Evolutionary conservation across 2,113 vertebrate species (phyloP).

Genomic region (Eurypyga helias): DNA sequence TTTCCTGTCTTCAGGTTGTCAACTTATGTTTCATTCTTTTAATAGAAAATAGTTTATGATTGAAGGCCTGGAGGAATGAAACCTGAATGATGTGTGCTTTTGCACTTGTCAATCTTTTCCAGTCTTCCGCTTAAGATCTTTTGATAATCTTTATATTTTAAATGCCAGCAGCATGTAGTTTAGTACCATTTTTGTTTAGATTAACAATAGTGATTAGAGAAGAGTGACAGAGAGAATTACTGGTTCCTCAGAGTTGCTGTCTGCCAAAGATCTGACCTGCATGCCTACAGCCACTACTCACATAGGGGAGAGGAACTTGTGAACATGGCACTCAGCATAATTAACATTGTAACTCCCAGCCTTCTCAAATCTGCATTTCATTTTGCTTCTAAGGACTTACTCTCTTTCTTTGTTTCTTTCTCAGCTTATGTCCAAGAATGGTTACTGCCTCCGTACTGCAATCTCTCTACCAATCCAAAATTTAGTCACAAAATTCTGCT

Average conservation of each 20-base stretch:
- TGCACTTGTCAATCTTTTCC: slow-evolving; percentile 63
- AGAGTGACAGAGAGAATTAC: neutral
- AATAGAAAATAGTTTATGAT: slow-evolving; percentile 50
- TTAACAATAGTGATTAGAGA: neutral
- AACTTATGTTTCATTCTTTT: slow-evolving; percentile 36
- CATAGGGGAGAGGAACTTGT: neutral
- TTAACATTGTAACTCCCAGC: neutral
- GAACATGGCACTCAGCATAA: neutral
- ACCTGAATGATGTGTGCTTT: slow-evolving; percentile 47
- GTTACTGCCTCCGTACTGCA: neutral
- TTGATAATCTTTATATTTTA: slow-evolving; percentile 33
- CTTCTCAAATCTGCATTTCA: neutral
- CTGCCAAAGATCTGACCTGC: neutral
- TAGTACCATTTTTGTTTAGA: slow-evolving; percentile 1
- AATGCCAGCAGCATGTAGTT: slow-evolving; percentile 19
- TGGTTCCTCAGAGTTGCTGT: neutral
- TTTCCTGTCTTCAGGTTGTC: slow-evolving; percentile 26
- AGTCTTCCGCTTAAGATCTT: slow-evolving; percentile 33
- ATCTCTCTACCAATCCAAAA: neutral
- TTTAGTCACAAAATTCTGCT: neutral
- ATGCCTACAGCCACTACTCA: neutral
- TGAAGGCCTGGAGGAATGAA: neutral
- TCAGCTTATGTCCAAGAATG: neutral
- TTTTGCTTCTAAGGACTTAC: neutral
- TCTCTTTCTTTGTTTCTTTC: neutral